Base-by-base conservation (phyloP, 2,888 invertebrate species). In the Anoncus sp. region DNA sequence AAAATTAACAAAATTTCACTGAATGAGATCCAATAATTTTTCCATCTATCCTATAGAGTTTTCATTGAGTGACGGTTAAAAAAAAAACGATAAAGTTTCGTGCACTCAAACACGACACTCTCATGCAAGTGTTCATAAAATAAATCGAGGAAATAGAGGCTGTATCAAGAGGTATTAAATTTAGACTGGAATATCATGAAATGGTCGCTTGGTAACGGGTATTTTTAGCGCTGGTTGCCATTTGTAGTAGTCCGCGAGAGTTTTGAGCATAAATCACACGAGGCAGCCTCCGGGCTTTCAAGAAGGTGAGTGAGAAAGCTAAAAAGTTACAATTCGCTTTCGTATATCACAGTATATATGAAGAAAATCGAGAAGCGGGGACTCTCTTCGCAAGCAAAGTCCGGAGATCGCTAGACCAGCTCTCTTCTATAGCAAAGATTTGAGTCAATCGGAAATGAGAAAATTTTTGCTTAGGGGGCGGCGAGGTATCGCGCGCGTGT, bases 361-460 rank as follows among this genome's bases (percentile, higher is more conserved):
- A 45, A 60, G 49, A 47, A 57, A 51, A 74, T 57, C 43, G 57
- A 73, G 63, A 75, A 75, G 45, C 69, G 71, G 77, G n/a, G 78
- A 47, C 72, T 72, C 70, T 53, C 27, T 18, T 18, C 43, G 51
- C 49, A 59, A 65, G 53, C 59, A 69, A 72, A 72, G 72, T 70
- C 75, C 74, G 57, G 49, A 69, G 71, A 71, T 79, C 71, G 74
- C 57, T 53, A 60, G 65, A 55, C 67, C 69, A 55, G 81, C 73
- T 77, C 70, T 45, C 69, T 71, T 78, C 76, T 79, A 51, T 49
- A 71, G 57, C 51, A 74, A 73, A 38, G 75, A 82, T 81, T 82
- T 77, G 80, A 85, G 84, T 85, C 85, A 85, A 87, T 88, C 88
- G 87, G 87, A 87, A 89, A 88, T 87, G 87, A 87, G 87, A 84